Base-by-base conservation (phyloP, 1,140 invertebrate genomes). In the Helicoverpa armigera region DNA sequence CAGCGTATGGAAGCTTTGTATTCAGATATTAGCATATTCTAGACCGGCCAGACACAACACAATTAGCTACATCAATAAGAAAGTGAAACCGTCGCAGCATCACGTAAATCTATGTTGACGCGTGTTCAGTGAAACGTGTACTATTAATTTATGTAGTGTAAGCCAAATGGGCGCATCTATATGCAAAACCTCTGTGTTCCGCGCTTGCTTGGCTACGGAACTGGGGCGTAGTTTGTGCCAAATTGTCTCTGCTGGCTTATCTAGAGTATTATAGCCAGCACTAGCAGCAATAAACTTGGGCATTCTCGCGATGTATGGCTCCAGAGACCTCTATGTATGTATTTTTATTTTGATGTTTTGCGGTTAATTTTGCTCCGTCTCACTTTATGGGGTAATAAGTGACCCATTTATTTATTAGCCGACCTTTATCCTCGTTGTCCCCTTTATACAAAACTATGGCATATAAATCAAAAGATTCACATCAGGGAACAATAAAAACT, bases 161-260 rank as follows among this genome's bases (percentile, higher is more conserved):
- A 92, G 91, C 91, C 88, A 94, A 94, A 94, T 93, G 86, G 90
- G 82, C 90, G 90, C 92, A 94, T 94, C 89, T 94, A 92, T 92
- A 94, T 93, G 92, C 92, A 92, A 93, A 94, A 94, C 89, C 92
- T 90, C 87, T 89, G 90, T 86, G 88, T 87, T 87, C 84, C 86
- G 84, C 83, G 89, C 89, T 89, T 90, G 88, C 91, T 94, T 92
- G 92, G 91, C 89, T 92, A 75, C 83, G 85, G 87, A 94, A 94
- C 89, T 93, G 74, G 93, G 90, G 85, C 91, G 87, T 86, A 85
- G 88, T 89, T 90, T 90, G 91, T 94, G 93, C 92, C 93, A 94
- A 94, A 94, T 94, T 90, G 93, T 94, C 91, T 93, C 88, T 86
- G 89, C 86, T 89, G 90, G 92, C 93, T 94, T 94, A 94, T 94